Base-by-base conservation (phyloP, 2,113 vertebrate genomes). In the Penelope pileata region DNA sequence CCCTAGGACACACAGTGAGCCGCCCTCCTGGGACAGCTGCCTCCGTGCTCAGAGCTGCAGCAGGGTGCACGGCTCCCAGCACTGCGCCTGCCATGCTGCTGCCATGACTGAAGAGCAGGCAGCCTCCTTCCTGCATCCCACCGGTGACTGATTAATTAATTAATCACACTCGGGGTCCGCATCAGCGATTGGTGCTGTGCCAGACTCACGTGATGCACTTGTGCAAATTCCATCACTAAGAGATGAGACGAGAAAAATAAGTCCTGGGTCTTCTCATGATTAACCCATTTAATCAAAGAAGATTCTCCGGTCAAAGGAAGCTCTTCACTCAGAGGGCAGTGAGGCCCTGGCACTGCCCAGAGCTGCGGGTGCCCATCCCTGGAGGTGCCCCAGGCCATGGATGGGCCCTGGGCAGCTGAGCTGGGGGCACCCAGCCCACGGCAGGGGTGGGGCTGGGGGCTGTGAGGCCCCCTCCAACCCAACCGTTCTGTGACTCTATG, bases 11-110 rank as follows among this genome's bases (percentile, higher is more conserved):
- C 18, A 15, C 86, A 45, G 1, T 96, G 97, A 96, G 91, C 96
- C 95, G 93, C 88, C 90, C 96, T 97, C 96, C 96, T 95, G 68
- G 73, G 36, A 92, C 75, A 96, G 95, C 48, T 80, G 80, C 62
- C 48, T 88, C 79, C 64, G 89, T 16, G 42, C 66, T 80, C 84
- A 89, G 79, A 79, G 81, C 77, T 77, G 34, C 32, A 80, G 79
- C 92, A 96, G 93, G 88, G 93, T 74, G 82, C 89, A 86, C 1
- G 74, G 85, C 45, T 96, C 53, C 67, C 91, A 36, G 56, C 43
- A 32, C 21, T 29, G 24, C 3, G 2, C 40, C 76, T 83, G 59
- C 56, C 79, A 38, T 56, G 89, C 76, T 83, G n/a, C n/a, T 62
- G 32, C 30, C 30, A 43, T 34, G 5, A 68, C 43, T 21, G 32